phyloP scores from a whole-genome alignment of 2,113 vertebrate genomes.

The Ochotona princeps region DNA sequence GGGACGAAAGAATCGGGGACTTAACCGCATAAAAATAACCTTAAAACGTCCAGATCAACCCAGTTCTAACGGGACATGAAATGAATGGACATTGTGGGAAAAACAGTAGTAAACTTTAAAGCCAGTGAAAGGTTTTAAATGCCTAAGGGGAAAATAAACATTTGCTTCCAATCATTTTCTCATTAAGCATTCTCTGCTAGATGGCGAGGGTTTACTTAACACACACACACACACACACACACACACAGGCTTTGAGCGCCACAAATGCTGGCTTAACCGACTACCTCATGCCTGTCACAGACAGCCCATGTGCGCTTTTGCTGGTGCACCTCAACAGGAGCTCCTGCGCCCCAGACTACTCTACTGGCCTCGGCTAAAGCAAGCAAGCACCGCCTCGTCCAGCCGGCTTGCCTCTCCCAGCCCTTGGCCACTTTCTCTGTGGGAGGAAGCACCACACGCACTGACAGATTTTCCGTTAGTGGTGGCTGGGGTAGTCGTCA shows the following conservation, averaged over 20 bases:
- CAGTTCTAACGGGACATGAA: conserved; percentile 46
- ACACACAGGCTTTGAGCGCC: conserved; percentile 26
- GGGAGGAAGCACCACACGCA: neutral
- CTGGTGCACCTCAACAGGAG: neutral
- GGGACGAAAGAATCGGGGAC: neutral
- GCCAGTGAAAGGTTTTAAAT: conserved; percentile 78
- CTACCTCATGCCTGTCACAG: neutral
- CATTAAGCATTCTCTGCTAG: conserved; percentile 70
- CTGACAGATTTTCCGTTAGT: conserved; percentile 69
- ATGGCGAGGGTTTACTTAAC: conserved; percentile 41
- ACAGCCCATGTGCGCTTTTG: neutral
- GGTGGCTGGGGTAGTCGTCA: conserved; percentile 53
- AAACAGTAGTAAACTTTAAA: conserved; percentile 79
- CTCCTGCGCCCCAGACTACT: neutral
- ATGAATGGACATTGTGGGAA: conserved; percentile 71
- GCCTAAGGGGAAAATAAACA: conserved; percentile 76
- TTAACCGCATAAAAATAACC: neutral
- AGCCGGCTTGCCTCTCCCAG: neutral
- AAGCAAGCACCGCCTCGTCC: neutral
- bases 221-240: conserved; percentile 36
- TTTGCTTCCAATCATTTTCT: conserved; percentile 81
- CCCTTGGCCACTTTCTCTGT: conserved; percentile 50
- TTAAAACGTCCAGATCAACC: conserved; percentile 57
- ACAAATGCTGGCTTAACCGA: neutral
- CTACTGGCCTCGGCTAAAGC: too few relatives aligned